Conservation (phyloP, 2,797 vertebrate genomes). For the Nasua narica region DNA sequence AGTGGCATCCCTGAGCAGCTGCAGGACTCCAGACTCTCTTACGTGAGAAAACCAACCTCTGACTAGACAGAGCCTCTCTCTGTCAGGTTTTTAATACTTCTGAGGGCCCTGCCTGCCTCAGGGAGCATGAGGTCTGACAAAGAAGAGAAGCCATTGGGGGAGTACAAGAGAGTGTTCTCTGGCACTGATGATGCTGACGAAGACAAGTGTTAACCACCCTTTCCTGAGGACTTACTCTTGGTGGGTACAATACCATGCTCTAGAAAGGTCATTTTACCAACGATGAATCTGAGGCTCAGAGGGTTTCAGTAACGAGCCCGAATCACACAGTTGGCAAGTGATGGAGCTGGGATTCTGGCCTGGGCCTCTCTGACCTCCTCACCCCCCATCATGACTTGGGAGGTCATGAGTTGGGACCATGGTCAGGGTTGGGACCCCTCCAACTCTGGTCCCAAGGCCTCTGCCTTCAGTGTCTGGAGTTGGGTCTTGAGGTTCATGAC, state of each 20-base stretch:
- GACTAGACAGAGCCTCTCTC: not conserved
- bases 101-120: not conserved
- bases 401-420: too few relatives aligned
- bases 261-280: not conserved
- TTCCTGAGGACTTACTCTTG: not conserved
- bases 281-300: not conserved
- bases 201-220: not conserved
- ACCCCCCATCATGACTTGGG: not conserved
- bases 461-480: not conserved
- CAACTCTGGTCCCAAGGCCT: not conserved
- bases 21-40: not conserved
- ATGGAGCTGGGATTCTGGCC: too few relatives aligned
- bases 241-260: not conserved
- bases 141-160: not conserved
- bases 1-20: not conserved
- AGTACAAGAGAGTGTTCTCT: not conserved
- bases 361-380: too few relatives aligned
- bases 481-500: not conserved
- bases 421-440: not conserved
- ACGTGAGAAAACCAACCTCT: not conserved
- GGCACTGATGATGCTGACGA: accelerated
- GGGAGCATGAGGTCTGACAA: not conserved
- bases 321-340: not conserved
- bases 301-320: not conserved
- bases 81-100: not conserved